phyloP scores from a whole-genome alignment of 2,113 vertebrate species.

The Lophochroa leadbeateri region DNA sequence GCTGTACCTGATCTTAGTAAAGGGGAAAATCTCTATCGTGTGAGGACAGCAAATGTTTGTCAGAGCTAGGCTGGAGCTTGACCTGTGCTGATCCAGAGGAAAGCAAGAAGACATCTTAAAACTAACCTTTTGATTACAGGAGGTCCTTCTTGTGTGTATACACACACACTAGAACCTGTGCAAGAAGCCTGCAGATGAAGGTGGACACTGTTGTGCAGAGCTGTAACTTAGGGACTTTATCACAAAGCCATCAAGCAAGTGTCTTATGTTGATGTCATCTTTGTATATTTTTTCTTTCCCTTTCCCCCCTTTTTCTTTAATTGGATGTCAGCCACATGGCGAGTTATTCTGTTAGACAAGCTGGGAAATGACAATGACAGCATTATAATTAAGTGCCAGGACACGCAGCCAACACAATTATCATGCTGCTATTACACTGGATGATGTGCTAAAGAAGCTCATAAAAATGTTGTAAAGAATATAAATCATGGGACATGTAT shows the following conservation, averaged over 20 bases:
- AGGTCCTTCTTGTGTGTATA: not conserved
- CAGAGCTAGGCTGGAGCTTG: not conserved
- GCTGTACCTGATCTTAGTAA: not conserved
- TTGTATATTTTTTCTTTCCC: not conserved
- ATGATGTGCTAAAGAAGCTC: conserved; percentile 67
- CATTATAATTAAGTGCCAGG: conserved; percentile 75
- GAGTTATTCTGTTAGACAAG: conserved; percentile 73
- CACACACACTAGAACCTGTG: not conserved
- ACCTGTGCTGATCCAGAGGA: not conserved
- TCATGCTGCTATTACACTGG: conserved; percentile 66
- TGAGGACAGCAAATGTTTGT: not conserved
- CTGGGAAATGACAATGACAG: conserved; percentile 73
- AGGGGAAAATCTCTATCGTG: not conserved
- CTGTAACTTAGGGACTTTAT: not conserved
- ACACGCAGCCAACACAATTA: conserved; percentile 76
- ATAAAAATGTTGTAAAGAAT: conserved; percentile 69
- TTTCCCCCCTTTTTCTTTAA: not conserved
- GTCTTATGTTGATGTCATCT: not conserved
- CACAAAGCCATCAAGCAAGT: not conserved
- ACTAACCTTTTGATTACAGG: not conserved
- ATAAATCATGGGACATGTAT: conserved; percentile 54
- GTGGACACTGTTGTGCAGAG: not conserved
- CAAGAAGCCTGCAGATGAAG: not conserved
- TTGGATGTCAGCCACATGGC: conserved; percentile 63
- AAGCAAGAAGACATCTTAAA: not conserved